A percentile compares a stretch with the other conserved stretches of the same genome.
Evolutionary conservation across 2,113 vertebrate genomes (phyloP).

Genomic region (Pollachius pollachius): DNA sequence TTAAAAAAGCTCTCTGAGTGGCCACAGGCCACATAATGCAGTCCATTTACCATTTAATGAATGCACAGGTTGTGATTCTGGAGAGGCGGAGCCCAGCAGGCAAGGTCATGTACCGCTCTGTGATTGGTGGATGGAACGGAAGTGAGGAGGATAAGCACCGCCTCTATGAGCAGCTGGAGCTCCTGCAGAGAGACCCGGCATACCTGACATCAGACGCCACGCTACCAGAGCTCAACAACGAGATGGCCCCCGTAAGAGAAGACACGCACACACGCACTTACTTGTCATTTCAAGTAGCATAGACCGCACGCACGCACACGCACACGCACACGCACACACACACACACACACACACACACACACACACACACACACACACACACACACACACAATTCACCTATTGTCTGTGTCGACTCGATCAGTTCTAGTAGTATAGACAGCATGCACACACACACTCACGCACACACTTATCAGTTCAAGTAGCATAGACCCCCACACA

Average conservation of each 20-base stretch:
- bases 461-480: no score
- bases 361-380: not conserved
- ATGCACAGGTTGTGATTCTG: constrained; percentile 84
- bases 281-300: not conserved
- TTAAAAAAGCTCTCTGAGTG: no score
- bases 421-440: not conserved
- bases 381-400: not conserved
- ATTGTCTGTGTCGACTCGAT: no score
- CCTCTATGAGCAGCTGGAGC: constrained; percentile 85
- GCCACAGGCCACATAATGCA: no score
- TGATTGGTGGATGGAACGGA: constrained; percentile 86
- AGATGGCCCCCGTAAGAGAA: constrained; percentile 86
- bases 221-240: constrained; percentile 86
- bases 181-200: constrained; percentile 83
- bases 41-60: no score
- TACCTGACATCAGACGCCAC: constrained; percentile 81
- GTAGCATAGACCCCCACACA: no score
- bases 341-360: not conserved
- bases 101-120: constrained; percentile 78
- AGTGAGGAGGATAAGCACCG: constrained; percentile 83
- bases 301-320: not conserved
- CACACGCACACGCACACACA: not conserved
- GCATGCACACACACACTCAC: not conserved
- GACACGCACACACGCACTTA: not conserved
- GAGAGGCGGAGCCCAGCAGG: constrained; percentile 84